Evolutionary conservation across 1,140 invertebrate genomes (phyloP), one percentile per base, ranked within the genome.

Genomic region (Hylaeus anthracinus): DNA sequence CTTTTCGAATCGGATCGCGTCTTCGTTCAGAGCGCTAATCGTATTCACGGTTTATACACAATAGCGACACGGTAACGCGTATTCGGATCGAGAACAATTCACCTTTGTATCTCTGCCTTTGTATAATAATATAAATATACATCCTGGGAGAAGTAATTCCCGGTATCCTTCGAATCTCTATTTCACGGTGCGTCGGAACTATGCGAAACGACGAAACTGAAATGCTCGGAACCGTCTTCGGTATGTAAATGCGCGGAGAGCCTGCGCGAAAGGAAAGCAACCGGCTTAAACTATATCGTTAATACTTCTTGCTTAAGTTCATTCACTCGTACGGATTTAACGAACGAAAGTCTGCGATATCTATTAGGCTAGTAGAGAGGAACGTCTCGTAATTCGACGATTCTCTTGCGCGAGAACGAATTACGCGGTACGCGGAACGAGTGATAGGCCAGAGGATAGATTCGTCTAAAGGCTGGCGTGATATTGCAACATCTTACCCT

Each of bases 361-460:
- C n/a, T 79, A 81, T 87, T 87, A 87, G 86, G 86, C 86, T 74
- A 84, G 66, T 66, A 65, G 63, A 69, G 45, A 86, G 86, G 82
- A 87, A 87, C 86, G 71, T 79, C 73, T 80, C 51, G 63, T 63
- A 79, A 73, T 65, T 76, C 58, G 14, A 73, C 63, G 65, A 67
- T 83, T 83, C 58, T 69, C 63, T 51, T 56, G 5, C 9, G 3
- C 51, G 51, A 56, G 45, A 84, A 61, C 37, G 26, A 64, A 73
- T 64, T 61, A 70, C 43, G 60, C 51, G 48, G 64, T 78, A 60
- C 45, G 45, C n/a, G 58, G 56, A 45, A 56, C 58, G 74, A 84
- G 61, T 55, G 64, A 67, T 86, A 87, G 85, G 81, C 86, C 85
- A 72, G 83, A 81, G 58, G 37, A 86, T 79, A 79, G 61, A 65